Evolutionary conservation across 2,888 invertebrate species (phyloP).

Genomic region (Eristalis pertinax): DNA sequence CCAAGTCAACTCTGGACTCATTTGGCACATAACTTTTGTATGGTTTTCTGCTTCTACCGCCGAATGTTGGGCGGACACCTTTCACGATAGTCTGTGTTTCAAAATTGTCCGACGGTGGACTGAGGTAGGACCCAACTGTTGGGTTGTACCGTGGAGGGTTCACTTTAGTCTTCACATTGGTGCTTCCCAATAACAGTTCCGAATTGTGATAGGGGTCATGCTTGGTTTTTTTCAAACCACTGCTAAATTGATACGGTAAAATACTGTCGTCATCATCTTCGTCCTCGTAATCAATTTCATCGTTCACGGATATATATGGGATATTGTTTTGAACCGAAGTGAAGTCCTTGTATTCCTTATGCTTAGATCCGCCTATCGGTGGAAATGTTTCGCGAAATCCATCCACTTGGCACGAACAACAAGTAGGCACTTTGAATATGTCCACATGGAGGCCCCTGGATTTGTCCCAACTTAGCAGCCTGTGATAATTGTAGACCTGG

Average conservation of each 20-base stretch:
- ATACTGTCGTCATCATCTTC: slow-evolving; percentile 77
- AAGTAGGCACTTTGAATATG: slow-evolving; percentile 91
- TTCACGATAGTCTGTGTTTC: slow-evolving; percentile 73
- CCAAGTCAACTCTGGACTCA: slow-evolving; percentile 78
- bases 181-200: slow-evolving; percentile 75
- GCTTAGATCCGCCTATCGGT: slow-evolving; percentile 79
- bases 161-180: slow-evolving; percentile 76
- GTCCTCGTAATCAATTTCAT: slow-evolving; percentile 78
- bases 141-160: slow-evolving; percentile 73
- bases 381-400: slow-evolving; percentile 88
- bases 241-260: slow-evolving; percentile 69
- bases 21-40: slow-evolving; percentile 73
- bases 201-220: slow-evolving; percentile 74
- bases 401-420: slow-evolving; percentile 91
- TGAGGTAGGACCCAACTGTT: slow-evolving; percentile 79
- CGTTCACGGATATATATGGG: slow-evolving; percentile 76
- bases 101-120: slow-evolving; percentile 77
- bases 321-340: slow-evolving; percentile 71
- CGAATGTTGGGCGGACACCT: slow-evolving; percentile 23
- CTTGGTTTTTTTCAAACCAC: slow-evolving; percentile 72
- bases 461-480: slow-evolving; percentile 91
- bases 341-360: slow-evolving; percentile 76
- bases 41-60: slow-evolving; percentile 65
- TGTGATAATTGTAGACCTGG: slow-evolving; percentile 92
- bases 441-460: slow-evolving; percentile 91